Evolutionary conservation across 2,888 invertebrate genomes (phyloP).

Genomic region (Eupeodes luniger): DNA sequence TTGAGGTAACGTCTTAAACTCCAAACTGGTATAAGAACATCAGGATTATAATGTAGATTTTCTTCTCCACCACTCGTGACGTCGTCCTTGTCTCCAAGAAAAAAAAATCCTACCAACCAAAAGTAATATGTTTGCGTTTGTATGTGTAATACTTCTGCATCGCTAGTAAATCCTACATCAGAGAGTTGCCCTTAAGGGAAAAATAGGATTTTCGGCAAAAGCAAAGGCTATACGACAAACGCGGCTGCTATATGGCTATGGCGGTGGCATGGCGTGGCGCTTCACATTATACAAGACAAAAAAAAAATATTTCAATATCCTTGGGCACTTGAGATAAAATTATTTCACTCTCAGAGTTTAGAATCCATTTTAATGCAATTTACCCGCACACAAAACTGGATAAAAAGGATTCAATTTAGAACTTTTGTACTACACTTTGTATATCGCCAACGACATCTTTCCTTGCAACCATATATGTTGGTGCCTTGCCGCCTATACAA

Average conservation of each 20-base stretch:
- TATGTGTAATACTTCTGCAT: conserved; percentile 42
- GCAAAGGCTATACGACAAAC: not conserved
- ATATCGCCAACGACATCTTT: conserved; percentile 33
- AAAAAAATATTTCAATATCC: conserved; percentile 67
- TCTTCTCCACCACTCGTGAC: conserved; percentile 50
- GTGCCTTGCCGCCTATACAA: too few relatives aligned
- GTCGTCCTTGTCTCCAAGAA: conserved; percentile 19
- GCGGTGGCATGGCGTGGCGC: not conserved
- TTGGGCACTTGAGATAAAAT: conserved; percentile 70
- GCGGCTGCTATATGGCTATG: too few relatives aligned
- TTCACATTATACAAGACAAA: not conserved
- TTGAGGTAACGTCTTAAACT: conserved; percentile 38
- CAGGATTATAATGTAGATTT: conserved; percentile 59
- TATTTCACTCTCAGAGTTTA: conserved; percentile 70
- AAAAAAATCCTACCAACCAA: not conserved
- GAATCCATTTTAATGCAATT: conserved; percentile 74
- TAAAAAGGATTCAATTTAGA: conserved; percentile 74
- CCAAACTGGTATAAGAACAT: conserved; percentile 20
- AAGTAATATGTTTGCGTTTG: conserved; percentile 17
- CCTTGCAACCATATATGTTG: not conserved
- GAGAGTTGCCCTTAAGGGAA: conserved; percentile 12
- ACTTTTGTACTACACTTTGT: conserved; percentile 53
- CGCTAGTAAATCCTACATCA: conserved; percentile 52
- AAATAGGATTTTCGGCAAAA: conserved; percentile 39
- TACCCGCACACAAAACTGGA: conserved; percentile 62